Evolutionary conservation across 2,113 vertebrate genomes (phyloP).

Genomic region (Protobothrops flavoviridis): DNA sequence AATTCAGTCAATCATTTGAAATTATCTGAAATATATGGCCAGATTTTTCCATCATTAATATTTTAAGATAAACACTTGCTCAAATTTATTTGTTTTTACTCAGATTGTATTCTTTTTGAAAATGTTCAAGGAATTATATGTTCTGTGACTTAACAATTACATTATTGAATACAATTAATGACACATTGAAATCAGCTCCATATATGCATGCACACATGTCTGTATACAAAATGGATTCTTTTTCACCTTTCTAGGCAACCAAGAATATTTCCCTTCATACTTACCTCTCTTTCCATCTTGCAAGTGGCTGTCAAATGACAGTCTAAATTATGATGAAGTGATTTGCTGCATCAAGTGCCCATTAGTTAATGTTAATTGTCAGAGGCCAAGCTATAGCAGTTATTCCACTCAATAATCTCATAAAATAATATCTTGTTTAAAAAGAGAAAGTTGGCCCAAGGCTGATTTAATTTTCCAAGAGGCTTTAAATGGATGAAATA

Average conservation of each 20-base stretch:
- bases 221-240: neutral
- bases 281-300: neutral
- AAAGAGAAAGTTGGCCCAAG: neutral
- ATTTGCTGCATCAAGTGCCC: neutral
- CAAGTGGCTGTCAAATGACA: neutral
- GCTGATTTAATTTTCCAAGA: neutral
- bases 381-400: neutral
- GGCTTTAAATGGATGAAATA: neutral
- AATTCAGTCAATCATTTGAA: neutral
- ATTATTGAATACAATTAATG: neutral
- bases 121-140: neutral
- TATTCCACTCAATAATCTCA: neutral
- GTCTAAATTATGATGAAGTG: neutral
- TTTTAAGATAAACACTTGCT: neutral
- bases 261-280: neutral
- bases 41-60: neutral
- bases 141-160: neutral
- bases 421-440: neutral
- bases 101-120: neutral
- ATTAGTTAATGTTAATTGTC: neutral
- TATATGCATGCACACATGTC: neutral
- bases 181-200: neutral
- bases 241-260: neutral
- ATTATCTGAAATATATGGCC: neutral
- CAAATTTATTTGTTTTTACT: neutral